Evolutionary conservation across 2,797 vertebrate species (phyloP).

Genomic region (Tokudaia muenninki): DNA sequence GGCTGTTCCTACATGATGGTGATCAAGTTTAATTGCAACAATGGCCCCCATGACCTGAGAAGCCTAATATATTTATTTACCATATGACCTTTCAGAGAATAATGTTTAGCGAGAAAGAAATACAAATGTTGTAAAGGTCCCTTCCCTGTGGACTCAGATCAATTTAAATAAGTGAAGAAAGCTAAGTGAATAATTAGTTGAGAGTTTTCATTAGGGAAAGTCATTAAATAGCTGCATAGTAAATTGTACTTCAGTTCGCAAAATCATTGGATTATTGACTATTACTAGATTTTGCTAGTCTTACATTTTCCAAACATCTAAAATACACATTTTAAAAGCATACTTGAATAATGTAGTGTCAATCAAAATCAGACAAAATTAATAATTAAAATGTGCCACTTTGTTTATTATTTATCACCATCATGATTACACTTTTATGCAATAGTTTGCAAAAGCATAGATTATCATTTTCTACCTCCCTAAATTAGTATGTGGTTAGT

Average conservation of each 20-base stretch:
- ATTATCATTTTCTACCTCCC: slow-evolving; percentile 36
- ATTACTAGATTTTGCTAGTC: slow-evolving; percentile 67
- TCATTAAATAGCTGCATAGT: slow-evolving; percentile 40
- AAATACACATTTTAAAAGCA: slow-evolving; percentile 54
- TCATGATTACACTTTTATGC: neutral
- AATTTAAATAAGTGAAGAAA: slow-evolving; percentile 63
- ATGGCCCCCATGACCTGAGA: neutral
- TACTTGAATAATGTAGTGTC: neutral
- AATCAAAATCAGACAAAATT: slow-evolving; percentile 42
- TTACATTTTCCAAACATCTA: slow-evolving; percentile 65
- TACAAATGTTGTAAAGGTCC: slow-evolving; percentile 15
- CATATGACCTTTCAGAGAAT: slow-evolving; percentile 3
- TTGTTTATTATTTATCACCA: slow-evolving; percentile 53
- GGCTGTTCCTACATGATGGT: neutral
- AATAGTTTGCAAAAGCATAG: slow-evolving; percentile 51
- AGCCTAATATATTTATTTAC: slow-evolving; percentile 55
- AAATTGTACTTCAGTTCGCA: slow-evolving; percentile 54
- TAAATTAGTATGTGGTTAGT: slow-evolving; percentile 56
- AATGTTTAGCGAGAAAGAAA: slow-evolving; percentile 37
- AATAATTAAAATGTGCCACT: slow-evolving; percentile 63
- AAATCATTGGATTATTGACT: slow-evolving; percentile 58
- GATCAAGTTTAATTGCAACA: neutral
- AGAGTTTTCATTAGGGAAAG: slow-evolving; percentile 70
- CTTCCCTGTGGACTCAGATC: slow-evolving; percentile 5
- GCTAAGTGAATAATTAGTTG: slow-evolving; percentile 74